phyloP scores from a whole-genome alignment of 2,113 vertebrate species.

The Motacilla tschutschensis region DNA sequence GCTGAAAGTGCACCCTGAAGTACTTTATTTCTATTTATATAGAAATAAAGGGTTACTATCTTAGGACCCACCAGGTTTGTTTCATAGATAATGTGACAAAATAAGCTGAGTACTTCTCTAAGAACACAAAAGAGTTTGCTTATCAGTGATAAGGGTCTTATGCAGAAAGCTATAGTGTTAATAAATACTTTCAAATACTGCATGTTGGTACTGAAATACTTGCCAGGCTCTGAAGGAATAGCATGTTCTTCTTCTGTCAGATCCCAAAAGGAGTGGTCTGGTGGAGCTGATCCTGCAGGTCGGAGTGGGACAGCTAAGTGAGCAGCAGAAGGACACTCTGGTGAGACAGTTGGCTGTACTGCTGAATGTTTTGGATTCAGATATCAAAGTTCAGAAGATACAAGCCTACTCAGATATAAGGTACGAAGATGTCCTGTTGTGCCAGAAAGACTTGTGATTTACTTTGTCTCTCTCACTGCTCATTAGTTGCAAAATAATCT shows the following conservation, averaged over 20 bases:
- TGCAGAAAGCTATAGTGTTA: neutral
- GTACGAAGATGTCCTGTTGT: slow-evolving; percentile 58
- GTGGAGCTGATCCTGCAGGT: slow-evolving; percentile 91
- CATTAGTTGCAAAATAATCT: neutral
- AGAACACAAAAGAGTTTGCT: neutral
- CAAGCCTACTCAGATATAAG: slow-evolving; percentile 86
- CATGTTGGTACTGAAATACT: neutral
- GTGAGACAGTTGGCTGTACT: slow-evolving; percentile 84
- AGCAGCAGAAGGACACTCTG: slow-evolving; percentile 82
- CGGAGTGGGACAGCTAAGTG: slow-evolving; percentile 76
- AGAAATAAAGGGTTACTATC: neutral
- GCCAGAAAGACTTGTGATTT: neutral
- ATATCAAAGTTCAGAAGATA: slow-evolving; percentile 83
- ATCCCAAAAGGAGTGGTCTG: slow-evolving; percentile 74
- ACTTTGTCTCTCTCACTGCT: neutral
- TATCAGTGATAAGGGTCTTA: neutral
- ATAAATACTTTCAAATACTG: neutral
- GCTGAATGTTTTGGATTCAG: slow-evolving; percentile 81
- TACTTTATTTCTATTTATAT: neutral
- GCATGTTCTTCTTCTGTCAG: neutral
- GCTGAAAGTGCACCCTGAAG: neutral
- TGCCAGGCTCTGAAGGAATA: neutral
- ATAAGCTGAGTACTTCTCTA: neutral
- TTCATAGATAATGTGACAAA: neutral
- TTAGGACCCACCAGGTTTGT: neutral